A percentile compares a stretch with the other conserved stretches of the same genome.
These are phyloP conservation scores for Myzus persicae DNA, from an alignment of 1,140 invertebrate genomes.

Conservation along the genomic window DNA sequence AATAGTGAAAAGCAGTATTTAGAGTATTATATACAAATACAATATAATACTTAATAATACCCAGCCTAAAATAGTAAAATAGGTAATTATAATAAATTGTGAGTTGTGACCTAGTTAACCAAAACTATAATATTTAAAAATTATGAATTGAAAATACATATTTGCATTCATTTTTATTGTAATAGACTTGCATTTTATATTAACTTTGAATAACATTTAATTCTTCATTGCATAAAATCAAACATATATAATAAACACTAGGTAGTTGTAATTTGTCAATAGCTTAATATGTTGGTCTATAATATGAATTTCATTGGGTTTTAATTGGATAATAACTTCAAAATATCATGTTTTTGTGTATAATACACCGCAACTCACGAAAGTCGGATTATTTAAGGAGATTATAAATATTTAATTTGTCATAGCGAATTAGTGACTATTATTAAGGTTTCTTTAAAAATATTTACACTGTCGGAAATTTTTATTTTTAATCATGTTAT, in stretches of 20 bases:
- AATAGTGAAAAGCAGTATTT: neutral
- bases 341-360: neutral
- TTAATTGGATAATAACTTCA: neutral
- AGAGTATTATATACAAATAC: too few species aligned
- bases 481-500: neutral
- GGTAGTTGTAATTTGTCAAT: too few species aligned
- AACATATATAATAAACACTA: neutral
- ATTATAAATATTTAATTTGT: neutral
- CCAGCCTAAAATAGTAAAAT: neutral
- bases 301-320: neutral
- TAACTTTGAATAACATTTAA: neutral
- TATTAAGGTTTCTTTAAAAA: neutral
- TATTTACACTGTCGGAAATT: neutral
- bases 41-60: neutral
- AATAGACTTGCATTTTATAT: neutral
- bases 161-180: neutral
- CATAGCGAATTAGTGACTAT: neutral
- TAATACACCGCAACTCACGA: neutral
- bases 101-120: neutral
- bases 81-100: neutral
- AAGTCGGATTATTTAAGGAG: neutral
- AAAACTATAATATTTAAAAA: neutral
- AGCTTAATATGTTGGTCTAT: neutral
- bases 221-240: neutral
- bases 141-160: neutral